Evolutionary conservation across 2,797 vertebrate genomes (phyloP).

Genomic region (Gallinago stenura): DNA sequence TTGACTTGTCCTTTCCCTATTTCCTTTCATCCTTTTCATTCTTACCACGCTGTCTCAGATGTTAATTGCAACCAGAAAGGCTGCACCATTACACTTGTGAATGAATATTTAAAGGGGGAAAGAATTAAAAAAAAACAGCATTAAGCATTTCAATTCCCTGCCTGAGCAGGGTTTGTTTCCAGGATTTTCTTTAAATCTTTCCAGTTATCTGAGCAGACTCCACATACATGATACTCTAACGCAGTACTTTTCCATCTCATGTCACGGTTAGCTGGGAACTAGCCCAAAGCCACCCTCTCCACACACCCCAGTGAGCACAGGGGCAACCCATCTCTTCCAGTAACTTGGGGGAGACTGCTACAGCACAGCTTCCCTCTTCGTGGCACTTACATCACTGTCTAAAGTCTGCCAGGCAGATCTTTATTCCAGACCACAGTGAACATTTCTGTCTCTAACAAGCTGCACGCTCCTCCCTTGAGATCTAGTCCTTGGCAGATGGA

Average conservation of each 20-base stretch:
- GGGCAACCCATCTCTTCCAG: neutral
- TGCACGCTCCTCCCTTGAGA: neutral
- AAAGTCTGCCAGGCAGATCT: neutral
- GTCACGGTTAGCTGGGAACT: neutral
- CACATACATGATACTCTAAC: neutral
- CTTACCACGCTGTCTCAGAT: neutral
- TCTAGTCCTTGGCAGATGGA: neutral
- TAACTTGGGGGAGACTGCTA: neutral
- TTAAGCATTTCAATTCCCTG: neutral
- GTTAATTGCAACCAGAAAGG: neutral
- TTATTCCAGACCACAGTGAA: neutral
- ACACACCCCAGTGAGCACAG: neutral
- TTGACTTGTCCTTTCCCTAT: neutral
- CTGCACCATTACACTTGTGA: neutral
- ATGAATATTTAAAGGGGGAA: neutral
- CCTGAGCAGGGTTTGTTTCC: neutral
- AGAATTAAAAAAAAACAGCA: neutral
- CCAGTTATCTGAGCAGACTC: neutral
- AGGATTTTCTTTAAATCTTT: neutral
- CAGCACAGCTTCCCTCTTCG: neutral
- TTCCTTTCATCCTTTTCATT: neutral
- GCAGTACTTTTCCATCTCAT: accelerated
- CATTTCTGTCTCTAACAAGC: neutral
- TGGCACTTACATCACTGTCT: neutral
- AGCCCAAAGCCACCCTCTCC: neutral